A percentile compares a stretch with the other conserved stretches of the same genome.
These are phyloP conservation scores for Asbolus verrucosus DNA, from an alignment of 1,140 invertebrate species.

Conservation along the genomic window DNA sequence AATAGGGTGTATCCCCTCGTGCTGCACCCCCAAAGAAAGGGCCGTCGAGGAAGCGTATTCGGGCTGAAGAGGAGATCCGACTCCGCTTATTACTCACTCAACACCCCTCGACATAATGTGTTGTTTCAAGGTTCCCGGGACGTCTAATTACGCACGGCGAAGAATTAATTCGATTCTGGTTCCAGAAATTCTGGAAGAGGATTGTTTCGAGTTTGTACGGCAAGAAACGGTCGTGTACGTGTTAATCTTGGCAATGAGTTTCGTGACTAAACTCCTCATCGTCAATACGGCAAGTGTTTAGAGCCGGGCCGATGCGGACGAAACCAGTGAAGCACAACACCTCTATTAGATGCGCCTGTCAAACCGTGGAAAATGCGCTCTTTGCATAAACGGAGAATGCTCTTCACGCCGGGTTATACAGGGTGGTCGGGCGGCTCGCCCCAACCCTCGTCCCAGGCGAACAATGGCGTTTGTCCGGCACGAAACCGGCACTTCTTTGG, in stretches of 20 bases:
- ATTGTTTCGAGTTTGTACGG: no score
- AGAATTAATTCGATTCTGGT: no score
- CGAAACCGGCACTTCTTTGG: no score
- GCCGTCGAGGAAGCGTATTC: slow-evolving; percentile 29
- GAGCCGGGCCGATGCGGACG: not conserved
- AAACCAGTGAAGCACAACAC: slow-evolving; percentile 24
- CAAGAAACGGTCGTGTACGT: slow-evolving; percentile 8
- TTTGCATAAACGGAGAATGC: slow-evolving; percentile 18
- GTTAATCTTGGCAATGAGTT: slow-evolving; percentile 35
- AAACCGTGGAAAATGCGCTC: slow-evolving; percentile 26
- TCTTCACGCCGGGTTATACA: no score
- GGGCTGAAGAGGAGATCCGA: slow-evolving; percentile 26
- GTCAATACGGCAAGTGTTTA: slow-evolving; percentile 7
- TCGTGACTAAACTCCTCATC: slow-evolving; percentile 10
- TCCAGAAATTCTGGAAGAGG: no score
- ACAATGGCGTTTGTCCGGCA: not conserved
- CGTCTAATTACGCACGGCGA: not conserved
- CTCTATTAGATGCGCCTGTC: slow-evolving; percentile 31
- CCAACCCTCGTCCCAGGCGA: no score
- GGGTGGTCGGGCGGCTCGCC: no score
- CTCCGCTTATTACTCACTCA: slow-evolving; percentile 42
- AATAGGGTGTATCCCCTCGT: slow-evolving; percentile 34
- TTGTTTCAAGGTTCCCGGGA: slow-evolving; percentile 3
- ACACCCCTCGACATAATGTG: slow-evolving; percentile 20
- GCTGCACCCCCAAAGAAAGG: slow-evolving; percentile 27